phyloP scores from a whole-genome alignment of 2,113 vertebrate genomes.

The Hippolais icterina region DNA sequence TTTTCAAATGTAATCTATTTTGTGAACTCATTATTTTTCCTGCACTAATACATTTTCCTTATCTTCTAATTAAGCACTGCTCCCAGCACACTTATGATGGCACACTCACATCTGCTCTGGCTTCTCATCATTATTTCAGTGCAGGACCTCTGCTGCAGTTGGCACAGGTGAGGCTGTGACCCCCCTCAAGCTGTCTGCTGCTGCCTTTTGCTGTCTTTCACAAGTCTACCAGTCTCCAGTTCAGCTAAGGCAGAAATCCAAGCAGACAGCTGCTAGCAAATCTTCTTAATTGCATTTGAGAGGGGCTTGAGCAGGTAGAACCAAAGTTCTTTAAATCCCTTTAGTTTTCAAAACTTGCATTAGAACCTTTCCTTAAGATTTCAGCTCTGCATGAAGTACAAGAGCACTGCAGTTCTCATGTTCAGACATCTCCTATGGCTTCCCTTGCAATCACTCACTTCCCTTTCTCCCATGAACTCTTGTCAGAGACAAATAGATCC shows the following conservation, averaged over 20 bases:
- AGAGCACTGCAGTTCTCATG: neutral
- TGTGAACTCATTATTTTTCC: constrained; percentile 58
- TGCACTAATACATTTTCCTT: constrained; percentile 38
- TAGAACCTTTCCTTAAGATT: neutral
- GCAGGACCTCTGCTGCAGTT: neutral
- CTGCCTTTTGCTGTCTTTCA: neutral
- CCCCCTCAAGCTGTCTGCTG: neutral
- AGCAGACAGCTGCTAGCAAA: neutral
- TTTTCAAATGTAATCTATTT: constrained; percentile 17
- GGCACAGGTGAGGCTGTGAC: neutral
- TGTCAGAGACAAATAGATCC: neutral
- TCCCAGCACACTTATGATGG: constrained; percentile 18
- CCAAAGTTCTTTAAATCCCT: neutral
- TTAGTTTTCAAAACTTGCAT: neutral
- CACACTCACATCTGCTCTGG: neutral
- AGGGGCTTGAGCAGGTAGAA: neutral
- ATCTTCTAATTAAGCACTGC: constrained; percentile 55
- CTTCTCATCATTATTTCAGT: neutral
- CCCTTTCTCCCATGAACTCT: neutral
- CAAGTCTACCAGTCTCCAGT: neutral
- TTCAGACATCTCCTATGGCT: neutral
- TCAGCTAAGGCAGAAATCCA: neutral
- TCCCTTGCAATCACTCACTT: neutral
- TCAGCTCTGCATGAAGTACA: neutral
- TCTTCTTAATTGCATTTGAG: neutral